Conservation (phyloP, 2,888 invertebrate species). For the Drosophila testacea region DNA sequence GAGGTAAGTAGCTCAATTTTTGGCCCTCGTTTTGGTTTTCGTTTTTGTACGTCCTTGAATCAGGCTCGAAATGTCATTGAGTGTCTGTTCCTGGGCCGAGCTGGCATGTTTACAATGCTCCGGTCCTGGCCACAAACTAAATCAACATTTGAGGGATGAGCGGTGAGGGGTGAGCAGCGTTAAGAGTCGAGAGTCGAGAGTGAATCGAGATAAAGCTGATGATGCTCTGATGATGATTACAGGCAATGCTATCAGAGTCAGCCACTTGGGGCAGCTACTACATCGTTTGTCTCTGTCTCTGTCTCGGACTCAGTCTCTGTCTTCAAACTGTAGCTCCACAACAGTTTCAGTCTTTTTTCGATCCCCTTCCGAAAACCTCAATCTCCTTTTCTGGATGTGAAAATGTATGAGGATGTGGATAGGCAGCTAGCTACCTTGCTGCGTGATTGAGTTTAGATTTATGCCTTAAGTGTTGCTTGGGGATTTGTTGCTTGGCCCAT, state of each 20-base stretch:
- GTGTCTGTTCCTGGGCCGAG: slow-evolving; percentile 35
- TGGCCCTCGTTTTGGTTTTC: slow-evolving; percentile 36
- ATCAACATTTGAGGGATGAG: slow-evolving; percentile 55
- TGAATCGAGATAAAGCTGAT: slow-evolving; percentile 46
- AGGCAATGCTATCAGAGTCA: slow-evolving; percentile 53
- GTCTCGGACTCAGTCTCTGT: background rate
- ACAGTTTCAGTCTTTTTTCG: slow-evolving; percentile 13
- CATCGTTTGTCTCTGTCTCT: slow-evolving; percentile 65
- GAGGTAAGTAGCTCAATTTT: slow-evolving; percentile 32
- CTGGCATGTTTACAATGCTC: slow-evolving; percentile 61
- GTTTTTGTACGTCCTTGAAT: slow-evolving; percentile 47
- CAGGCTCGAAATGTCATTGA: slow-evolving; percentile 60
- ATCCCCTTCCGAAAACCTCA: slow-evolving; percentile 2
- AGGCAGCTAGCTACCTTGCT: slow-evolving; percentile 38
- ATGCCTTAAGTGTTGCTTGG: slow-evolving; percentile 75
- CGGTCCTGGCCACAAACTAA: slow-evolving; percentile 59
- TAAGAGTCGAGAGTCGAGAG: slow-evolving; percentile 11
- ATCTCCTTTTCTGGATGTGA: background rate
- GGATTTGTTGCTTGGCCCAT: slow-evolving; percentile 59
- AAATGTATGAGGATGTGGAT: slow-evolving; percentile 3
- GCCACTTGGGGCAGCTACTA: slow-evolving; percentile 43
- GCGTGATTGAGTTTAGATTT: slow-evolving; percentile 78
- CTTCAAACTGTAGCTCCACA: background rate
- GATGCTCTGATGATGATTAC: slow-evolving; percentile 59
- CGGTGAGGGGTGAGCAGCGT: background rate